phyloP scores from a whole-genome alignment of 2,113 vertebrate species.

The Trogon melanurus region DNA sequence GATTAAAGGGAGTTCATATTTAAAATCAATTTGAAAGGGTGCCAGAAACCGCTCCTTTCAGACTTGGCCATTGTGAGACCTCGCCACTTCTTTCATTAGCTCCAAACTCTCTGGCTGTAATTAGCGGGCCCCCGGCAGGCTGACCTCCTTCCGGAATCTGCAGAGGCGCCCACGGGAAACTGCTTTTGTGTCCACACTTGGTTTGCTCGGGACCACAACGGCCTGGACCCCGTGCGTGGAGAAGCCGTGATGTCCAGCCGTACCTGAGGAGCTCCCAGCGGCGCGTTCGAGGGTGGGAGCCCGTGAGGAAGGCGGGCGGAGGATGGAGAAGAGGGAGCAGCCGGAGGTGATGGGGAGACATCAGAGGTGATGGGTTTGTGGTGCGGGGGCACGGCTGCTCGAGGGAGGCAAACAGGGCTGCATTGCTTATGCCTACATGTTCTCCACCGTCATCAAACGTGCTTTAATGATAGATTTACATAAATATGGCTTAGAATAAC shows the following conservation, averaged over 20 bases:
- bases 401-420: background rate
- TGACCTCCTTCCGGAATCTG: background rate
- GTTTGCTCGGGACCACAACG: rapidly evolving
- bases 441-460: rapidly evolving
- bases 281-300: rapidly evolving
- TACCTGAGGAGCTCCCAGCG: background rate
- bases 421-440: background rate
- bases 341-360: background rate
- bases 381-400: rapidly evolving
- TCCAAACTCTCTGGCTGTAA: background rate
- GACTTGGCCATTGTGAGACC: background rate
- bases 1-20: slow-evolving; percentile 39
- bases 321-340: background rate
- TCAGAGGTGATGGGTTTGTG: background rate
- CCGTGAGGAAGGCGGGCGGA: rapidly evolving
- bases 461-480: background rate
- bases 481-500: background rate
- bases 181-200: background rate
- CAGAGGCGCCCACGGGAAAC: background rate
- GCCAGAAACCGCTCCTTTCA: background rate
- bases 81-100: background rate
- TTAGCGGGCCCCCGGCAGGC: background rate
- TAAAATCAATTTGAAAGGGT: slow-evolving; percentile 36
- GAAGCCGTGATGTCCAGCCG: rapidly evolving
- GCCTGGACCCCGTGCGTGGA: no score